Evolutionary conservation across 2,888 invertebrate genomes (phyloP).

Genomic region (Leptinotarsa rubiginosa): DNA sequence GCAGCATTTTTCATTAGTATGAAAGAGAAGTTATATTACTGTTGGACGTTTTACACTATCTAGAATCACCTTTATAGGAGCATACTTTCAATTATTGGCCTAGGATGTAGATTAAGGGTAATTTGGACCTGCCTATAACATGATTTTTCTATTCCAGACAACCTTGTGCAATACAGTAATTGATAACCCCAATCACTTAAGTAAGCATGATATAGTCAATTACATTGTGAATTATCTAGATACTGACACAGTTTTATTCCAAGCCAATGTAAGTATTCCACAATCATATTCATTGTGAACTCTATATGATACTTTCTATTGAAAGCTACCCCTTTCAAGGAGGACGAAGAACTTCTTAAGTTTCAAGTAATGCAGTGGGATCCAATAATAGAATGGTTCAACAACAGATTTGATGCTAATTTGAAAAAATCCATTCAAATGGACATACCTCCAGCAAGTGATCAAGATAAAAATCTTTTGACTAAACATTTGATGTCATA

Average conservation of each 20-base stretch:
- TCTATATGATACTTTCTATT: neutral
- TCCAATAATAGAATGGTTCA: conserved; percentile 91
- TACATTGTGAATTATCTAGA: conserved; percentile 83
- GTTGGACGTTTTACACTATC: too few relatives aligned
- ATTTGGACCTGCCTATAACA: too few relatives aligned
- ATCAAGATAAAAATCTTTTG: conserved; percentile 76
- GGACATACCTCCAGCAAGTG: conserved; percentile 75
- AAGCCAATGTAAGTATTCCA: conserved; percentile 73
- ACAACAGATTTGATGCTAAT: conserved; percentile 80
- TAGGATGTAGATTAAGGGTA: too few relatives aligned
- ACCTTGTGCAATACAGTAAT: conserved; percentile 89
- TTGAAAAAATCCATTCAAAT: conserved; percentile 80
- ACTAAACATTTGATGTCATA: conserved; percentile 84
- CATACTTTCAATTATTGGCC: too few relatives aligned
- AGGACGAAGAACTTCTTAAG: conserved; percentile 81
- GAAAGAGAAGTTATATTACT: too few relatives aligned
- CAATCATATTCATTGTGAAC: neutral
- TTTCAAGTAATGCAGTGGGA: conserved; percentile 89
- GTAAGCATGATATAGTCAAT: conserved; percentile 80
- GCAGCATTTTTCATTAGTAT: too few relatives aligned
- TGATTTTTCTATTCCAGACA: conserved; percentile 71
- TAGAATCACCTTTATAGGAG: too few relatives aligned
- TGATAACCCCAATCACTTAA: conserved; percentile 91
- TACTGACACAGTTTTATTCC: conserved; percentile 86
- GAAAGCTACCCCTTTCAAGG: conserved; percentile 66